Evolutionary conservation across 2,113 vertebrate genomes (phyloP).

Genomic region (Grammomys dolichurus): DNA sequence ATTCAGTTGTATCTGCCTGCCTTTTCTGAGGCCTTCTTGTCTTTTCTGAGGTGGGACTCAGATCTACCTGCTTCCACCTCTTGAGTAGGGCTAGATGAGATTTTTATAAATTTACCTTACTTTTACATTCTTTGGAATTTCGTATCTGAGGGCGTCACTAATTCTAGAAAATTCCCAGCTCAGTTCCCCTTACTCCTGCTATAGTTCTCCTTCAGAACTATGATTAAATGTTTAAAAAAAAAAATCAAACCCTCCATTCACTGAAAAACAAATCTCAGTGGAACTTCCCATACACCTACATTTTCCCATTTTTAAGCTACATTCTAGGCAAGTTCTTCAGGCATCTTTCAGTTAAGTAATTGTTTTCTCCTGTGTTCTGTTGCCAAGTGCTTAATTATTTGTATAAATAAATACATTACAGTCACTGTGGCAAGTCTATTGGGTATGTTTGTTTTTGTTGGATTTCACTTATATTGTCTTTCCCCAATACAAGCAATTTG

Average conservation of each 20-base stretch:
- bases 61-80: neutral
- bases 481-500: neutral
- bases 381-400: neutral
- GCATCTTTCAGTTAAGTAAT: neutral
- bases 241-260: neutral
- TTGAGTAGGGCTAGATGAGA: neutral
- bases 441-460: neutral
- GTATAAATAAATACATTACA: neutral
- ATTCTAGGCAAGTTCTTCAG: neutral
- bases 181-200: neutral
- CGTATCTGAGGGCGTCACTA: neutral
- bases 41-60: neutral
- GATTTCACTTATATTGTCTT: constrained; percentile 21
- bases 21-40: neutral
- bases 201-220: neutral
- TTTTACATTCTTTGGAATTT: neutral
- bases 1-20: neutral
- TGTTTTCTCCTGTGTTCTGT: neutral
- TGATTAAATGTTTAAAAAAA: neutral
- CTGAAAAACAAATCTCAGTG: neutral
- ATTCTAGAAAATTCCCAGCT: neutral
- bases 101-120: constrained; percentile 18
- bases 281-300: neutral
- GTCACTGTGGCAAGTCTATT: neutral
- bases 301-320: neutral